phyloP scores from a whole-genome alignment of 2,888 invertebrate species.

The Clunio marinus region DNA sequence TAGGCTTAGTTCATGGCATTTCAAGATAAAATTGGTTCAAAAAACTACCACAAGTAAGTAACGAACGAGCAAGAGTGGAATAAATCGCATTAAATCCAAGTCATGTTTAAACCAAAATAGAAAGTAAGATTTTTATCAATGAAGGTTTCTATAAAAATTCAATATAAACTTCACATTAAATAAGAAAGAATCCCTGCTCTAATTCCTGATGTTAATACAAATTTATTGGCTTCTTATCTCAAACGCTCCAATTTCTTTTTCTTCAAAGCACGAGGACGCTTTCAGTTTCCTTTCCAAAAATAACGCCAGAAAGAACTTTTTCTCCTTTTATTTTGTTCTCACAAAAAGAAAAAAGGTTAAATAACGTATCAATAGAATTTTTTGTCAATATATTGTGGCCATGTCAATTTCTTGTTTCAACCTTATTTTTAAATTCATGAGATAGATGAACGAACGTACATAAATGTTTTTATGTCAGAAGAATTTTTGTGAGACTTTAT shows the following conservation, averaged over 20 bases:
- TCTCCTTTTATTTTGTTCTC: too few relatives aligned
- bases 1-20: too few relatives aligned
- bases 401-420: too few relatives aligned
- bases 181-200: not conserved
- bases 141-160: constrained; percentile 27
- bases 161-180: constrained; percentile 34
- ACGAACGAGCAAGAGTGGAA: not conserved
- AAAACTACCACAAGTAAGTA: not conserved
- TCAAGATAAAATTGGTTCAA: not conserved
- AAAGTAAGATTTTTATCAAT: constrained; percentile 11
- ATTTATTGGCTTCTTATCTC: constrained; percentile 36
- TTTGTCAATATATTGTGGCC: too few relatives aligned
- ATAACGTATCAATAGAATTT: too few relatives aligned
- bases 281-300: not conserved
- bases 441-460: too few relatives aligned
- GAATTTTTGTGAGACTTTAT: too few relatives aligned
- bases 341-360: too few relatives aligned
- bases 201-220: constrained; percentile 35
- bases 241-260: not conserved
- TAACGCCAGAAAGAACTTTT: too few relatives aligned
- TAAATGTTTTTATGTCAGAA: too few relatives aligned
- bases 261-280: too few relatives aligned
- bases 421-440: too few relatives aligned
- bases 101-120: not conserved
- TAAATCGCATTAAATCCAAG: not conserved